Evolutionary conservation across 2,888 invertebrate species (phyloP).

Genomic region (Euclidia mi): DNA sequence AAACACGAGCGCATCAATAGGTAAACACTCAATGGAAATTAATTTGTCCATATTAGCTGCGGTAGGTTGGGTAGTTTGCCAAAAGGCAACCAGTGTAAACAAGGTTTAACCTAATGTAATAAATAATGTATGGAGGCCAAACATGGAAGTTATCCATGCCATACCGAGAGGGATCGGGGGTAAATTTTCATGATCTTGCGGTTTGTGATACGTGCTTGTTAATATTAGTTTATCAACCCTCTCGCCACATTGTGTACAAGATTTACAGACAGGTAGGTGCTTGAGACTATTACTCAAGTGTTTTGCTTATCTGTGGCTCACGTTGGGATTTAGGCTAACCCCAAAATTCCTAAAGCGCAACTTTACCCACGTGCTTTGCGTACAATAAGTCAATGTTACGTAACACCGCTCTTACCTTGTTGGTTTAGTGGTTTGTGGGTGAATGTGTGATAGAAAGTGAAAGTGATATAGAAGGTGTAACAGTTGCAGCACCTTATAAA

Average conservation of each 20-base stretch:
- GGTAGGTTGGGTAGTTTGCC: conserved; percentile 72
- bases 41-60: conserved; percentile 71
- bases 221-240: conserved; percentile 87
- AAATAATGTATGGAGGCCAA: conserved; percentile 87
- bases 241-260: conserved; percentile 76
- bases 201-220: conserved; percentile 84
- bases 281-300: conserved; percentile 61
- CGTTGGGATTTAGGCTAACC: conserved; percentile 32
- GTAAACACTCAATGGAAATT: conserved; percentile 70
- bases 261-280: conserved; percentile 73
- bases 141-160: conserved; percentile 84
- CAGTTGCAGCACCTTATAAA: no score
- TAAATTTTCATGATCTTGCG: conserved; percentile 89
- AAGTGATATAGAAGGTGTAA: no score
- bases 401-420: neutral
- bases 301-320: conserved; percentile 52
- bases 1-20: conserved; percentile 58
- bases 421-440: no score
- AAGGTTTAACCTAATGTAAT: conserved; percentile 82
- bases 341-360: conserved; percentile 11
- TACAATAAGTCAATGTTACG: conserved; percentile 3
- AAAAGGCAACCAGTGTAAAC: conserved; percentile 81
- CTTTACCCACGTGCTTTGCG: neutral
- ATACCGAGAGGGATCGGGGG: conserved; percentile 79
- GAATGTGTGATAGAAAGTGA: no score